These are phyloP conservation scores for Platichthys stellatus DNA, from an alignment of 2,113 vertebrate genomes.

Conservation along the genomic window DNA sequence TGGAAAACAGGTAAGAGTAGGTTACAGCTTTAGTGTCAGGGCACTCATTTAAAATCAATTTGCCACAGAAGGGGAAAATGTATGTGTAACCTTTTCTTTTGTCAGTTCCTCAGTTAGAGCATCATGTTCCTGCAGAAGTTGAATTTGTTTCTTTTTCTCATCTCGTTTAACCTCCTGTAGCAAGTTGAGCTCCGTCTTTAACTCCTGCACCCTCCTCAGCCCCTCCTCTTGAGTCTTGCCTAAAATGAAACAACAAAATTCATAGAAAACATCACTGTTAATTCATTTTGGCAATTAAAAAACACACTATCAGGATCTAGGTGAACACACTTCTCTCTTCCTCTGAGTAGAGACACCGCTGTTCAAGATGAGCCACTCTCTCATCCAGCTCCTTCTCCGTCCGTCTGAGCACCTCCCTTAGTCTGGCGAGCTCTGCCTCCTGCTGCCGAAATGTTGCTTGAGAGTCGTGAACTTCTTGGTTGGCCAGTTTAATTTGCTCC, in stretches of 20 bases:
- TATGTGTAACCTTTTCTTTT: slow-evolving; percentile 85
- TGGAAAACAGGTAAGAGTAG: background rate
- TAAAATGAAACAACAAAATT: slow-evolving; percentile 32
- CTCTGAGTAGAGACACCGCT: slow-evolving; percentile 84
- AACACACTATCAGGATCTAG: background rate
- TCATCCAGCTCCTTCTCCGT: slow-evolving; percentile 83
- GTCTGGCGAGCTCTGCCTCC: slow-evolving; percentile 79
- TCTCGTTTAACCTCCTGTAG: slow-evolving; percentile 79
- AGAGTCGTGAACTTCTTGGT: slow-evolving; percentile 78
- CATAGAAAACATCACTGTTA: background rate
- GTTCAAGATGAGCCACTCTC: slow-evolving; percentile 83
- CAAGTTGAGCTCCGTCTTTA: slow-evolving; percentile 81
- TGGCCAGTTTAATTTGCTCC: slow-evolving; percentile 79
- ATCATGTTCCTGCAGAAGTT: slow-evolving; percentile 81
- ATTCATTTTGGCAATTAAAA: background rate
- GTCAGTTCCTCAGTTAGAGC: slow-evolving; percentile 77
- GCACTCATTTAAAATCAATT: background rate
- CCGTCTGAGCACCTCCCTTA: slow-evolving; percentile 82
- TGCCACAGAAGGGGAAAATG: background rate
- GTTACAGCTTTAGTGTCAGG: too few species aligned
- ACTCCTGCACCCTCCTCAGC: slow-evolving; percentile 72
- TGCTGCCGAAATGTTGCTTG: slow-evolving; percentile 74
- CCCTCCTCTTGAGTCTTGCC: slow-evolving; percentile 79
- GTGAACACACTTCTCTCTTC: slow-evolving; percentile 86
- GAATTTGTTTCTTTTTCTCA: slow-evolving; percentile 73